Percentiles rank a stretch among this genome's conserved stretches.
Conservation (phyloP, 2,797 vertebrate species). For the Numenius phaeopus region DNA sequence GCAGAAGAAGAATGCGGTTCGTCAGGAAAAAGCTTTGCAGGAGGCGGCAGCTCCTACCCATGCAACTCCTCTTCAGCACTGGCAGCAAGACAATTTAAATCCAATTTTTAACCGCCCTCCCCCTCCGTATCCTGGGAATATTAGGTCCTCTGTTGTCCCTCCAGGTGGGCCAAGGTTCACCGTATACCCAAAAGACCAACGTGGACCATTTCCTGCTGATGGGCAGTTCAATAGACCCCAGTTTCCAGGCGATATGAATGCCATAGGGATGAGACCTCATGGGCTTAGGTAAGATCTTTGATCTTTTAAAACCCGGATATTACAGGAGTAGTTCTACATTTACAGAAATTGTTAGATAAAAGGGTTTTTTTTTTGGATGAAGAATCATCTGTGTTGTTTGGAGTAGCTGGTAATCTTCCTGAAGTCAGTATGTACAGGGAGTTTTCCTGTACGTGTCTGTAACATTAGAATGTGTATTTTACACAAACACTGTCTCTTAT, state of each 20-base stretch:
- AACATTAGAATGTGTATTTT: neutral
- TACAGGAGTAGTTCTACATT: neutral
- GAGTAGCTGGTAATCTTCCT: neutral
- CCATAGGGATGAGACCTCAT: constrained; percentile 88
- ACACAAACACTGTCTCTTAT: neutral
- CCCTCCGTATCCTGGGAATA: constrained; percentile 93
- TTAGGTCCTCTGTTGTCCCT: constrained; percentile 82
- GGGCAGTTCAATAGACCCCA: constrained; percentile 86
- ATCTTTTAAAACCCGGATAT: neutral
- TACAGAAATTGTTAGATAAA: neutral
- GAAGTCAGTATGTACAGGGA: neutral
- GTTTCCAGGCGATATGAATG: constrained; percentile 85
- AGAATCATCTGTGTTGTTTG: neutral
- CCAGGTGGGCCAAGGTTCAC: constrained; percentile 83
- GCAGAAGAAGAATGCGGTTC: constrained; percentile 92
- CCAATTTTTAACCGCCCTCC: constrained; percentile 92
- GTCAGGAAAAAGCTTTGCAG: constrained; percentile 90
- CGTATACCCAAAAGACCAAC: constrained; percentile 88
- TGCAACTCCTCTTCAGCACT: constrained; percentile 85
- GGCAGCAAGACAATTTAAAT: constrained; percentile 88
- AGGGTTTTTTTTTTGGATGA: fast-evolving
- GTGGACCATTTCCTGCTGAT: constrained; percentile 86
- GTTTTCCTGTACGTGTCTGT: neutral
- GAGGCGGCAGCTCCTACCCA: constrained; percentile 80
- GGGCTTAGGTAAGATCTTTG: constrained; percentile 86